Percentiles rank a stretch among this genome's conserved stretches.
Evolutionary conservation across 2,888 invertebrate species (phyloP).

Genomic region (Eubasilissa splendida): DNA sequence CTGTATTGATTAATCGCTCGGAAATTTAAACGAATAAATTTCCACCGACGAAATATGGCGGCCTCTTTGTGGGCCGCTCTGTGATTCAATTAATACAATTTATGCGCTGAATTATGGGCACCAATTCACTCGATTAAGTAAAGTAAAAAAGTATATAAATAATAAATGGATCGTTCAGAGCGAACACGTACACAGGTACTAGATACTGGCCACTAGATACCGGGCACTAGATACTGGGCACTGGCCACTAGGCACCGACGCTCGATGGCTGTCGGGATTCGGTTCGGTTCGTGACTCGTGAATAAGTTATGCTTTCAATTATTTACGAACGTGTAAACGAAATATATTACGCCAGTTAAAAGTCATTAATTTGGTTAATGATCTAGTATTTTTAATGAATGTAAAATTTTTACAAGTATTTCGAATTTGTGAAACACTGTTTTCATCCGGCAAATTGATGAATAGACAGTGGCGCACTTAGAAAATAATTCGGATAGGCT

Average conservation of each 20-base stretch:
- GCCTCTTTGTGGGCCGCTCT: constrained; percentile 52
- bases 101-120: constrained; percentile 55
- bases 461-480: neutral
- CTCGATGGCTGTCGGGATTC: constrained; percentile 6
- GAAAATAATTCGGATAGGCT: too few species aligned
- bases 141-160: constrained; percentile 44
- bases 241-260: neutral
- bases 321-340: constrained; percentile 42
- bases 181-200: neutral
- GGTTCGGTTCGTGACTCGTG: constrained; percentile 5
- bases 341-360: constrained; percentile 34
- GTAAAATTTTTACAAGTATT: constrained; percentile 18
- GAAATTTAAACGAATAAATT: constrained; percentile 55
- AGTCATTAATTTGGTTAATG: constrained; percentile 30
- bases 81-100: constrained; percentile 57
- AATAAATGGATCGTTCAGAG: constrained; percentile 26
- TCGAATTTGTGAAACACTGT: constrained; percentile 9
- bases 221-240: neutral
- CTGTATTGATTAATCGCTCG: constrained; percentile 56
- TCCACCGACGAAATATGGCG: constrained; percentile 52
- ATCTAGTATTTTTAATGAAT: constrained; percentile 34
- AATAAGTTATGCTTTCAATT: constrained; percentile 32
- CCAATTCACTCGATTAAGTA: constrained; percentile 56
- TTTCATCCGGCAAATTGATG: neutral
- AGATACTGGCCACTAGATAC: neutral